phyloP scores from a whole-genome alignment of 1,140 invertebrate species.

The Trichonephila clavata region DNA sequence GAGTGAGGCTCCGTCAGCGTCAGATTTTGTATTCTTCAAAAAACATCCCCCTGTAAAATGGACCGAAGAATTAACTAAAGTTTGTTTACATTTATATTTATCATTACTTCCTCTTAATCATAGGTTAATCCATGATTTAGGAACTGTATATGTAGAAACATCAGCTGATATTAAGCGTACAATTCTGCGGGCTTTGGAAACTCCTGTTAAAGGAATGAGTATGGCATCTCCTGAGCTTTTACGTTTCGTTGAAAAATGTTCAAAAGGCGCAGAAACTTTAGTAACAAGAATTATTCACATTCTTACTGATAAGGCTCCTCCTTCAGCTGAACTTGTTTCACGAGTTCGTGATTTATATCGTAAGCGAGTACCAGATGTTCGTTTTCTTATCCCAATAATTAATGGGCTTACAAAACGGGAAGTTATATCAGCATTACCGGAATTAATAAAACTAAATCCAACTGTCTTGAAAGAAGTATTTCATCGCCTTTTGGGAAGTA shows the following conservation, averaged over 20 bases:
- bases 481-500: constrained; percentile 83
- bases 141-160: constrained; percentile 91
- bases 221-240: constrained; percentile 91
- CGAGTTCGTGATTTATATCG: constrained; percentile 96
- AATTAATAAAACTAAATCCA: constrained; percentile 97
- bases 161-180: constrained; percentile 94
- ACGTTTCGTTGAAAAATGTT: constrained; percentile 94
- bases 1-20: constrained; percentile 86
- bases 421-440: constrained; percentile 94
- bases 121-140: constrained; percentile 88
- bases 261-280: constrained; percentile 96
- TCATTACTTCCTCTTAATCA: constrained; percentile 90
- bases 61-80: constrained; percentile 93
- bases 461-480: constrained; percentile 94
- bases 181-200: constrained; percentile 90
- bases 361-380: constrained; percentile 95
- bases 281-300: constrained; percentile 96
- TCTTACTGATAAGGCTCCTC: constrained; percentile 92
- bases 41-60: constrained; percentile 83
- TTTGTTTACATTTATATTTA: constrained; percentile 93
- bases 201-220: constrained; percentile 88
- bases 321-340: constrained; percentile 91
- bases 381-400: constrained; percentile 97
- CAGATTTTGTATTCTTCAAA: constrained; percentile 80
- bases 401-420: constrained; percentile 96